Evolutionary conservation across 2,113 vertebrate species (phyloP), one percentile per base, ranked within the genome.

Genomic region (Lepus europaeus): DNA sequence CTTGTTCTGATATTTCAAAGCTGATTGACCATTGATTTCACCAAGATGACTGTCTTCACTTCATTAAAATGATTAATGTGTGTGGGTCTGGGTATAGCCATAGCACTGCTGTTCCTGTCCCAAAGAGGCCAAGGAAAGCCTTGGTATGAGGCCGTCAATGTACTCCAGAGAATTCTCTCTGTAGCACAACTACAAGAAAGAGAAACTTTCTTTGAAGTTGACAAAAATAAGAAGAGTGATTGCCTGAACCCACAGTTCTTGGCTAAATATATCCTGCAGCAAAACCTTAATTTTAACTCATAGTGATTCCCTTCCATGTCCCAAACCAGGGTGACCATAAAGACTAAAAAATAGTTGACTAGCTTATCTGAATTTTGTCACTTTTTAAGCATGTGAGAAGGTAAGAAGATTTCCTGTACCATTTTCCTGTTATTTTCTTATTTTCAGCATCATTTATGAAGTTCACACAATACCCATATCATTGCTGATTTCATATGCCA

Each of bases 61-160:
- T 82, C 39, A 25, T 29, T 74, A n/a, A n/a, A n/a, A 90, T 93
- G 95, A 95, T 92, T 63, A 66, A 84, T 83, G 82, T 17, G 56
- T 79, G 64, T 86, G 82, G 85, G 5, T 56, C 85, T 2, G 0
- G 78, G 87, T 53, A 22, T 25, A 31, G 73, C 25, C 33, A 77
- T 5, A 29, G 31, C 10, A 0, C 19, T 13, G 17, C n/a, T 14
- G 22, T 45, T 76, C 8, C 6, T 3, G 1, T 8, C 29, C 29
- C 19, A 59, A 1, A 11, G 25, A 63, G 5, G 2, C 13, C 6
- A 19, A 16, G 36, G 68, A 49, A 77, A 73, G 49, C 12, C 14
- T 22, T 86, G 81, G 49, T 69, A n/a, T 73, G 80, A 92, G 45
- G 74, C 16, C 0, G 22, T 73, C 89, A n/a, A 56, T 12, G 56